Percentiles rank a stretch among this genome's conserved stretches.
phyloP scores from a whole-genome alignment of 2,113 vertebrate species.

The Toxotes jaculatrix region DNA sequence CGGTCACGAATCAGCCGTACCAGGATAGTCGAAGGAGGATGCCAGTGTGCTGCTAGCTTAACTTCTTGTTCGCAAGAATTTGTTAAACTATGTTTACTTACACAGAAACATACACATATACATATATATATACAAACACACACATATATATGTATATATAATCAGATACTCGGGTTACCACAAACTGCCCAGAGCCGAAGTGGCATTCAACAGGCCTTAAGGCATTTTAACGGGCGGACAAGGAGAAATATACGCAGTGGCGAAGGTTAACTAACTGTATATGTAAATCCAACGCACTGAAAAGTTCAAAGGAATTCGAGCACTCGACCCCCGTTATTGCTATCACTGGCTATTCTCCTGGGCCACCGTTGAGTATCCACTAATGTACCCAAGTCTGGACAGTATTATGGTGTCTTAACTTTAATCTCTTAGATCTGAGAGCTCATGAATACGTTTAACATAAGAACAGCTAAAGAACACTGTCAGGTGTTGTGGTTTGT shows the following conservation, averaged over 20 bases:
- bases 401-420: neutral
- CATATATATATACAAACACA: neutral
- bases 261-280: slow-evolving; percentile 1
- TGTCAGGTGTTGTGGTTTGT: neutral
- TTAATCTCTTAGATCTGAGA: neutral
- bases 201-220: neutral
- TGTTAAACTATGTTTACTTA: slow-evolving; percentile 9
- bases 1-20: slow-evolving; percentile 68
- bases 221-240: neutral
- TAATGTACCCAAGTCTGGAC: neutral
- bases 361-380: too few species aligned
- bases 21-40: slow-evolving; percentile 41
- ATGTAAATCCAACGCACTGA: neutral
- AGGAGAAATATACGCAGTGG: too few species aligned
- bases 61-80: slow-evolving; percentile 70
- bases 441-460: accelerated
- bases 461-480: neutral
- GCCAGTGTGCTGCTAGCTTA: slow-evolving; percentile 65
- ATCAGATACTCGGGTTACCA: neutral
- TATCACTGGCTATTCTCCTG: neutral
- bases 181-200: neutral
- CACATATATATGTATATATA: neutral
- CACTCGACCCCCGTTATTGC: neutral
- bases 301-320: slow-evolving; percentile 36
- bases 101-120: neutral